Conservation (phyloP, 2,113 vertebrate species). For the Vulpes vulpes region DNA sequence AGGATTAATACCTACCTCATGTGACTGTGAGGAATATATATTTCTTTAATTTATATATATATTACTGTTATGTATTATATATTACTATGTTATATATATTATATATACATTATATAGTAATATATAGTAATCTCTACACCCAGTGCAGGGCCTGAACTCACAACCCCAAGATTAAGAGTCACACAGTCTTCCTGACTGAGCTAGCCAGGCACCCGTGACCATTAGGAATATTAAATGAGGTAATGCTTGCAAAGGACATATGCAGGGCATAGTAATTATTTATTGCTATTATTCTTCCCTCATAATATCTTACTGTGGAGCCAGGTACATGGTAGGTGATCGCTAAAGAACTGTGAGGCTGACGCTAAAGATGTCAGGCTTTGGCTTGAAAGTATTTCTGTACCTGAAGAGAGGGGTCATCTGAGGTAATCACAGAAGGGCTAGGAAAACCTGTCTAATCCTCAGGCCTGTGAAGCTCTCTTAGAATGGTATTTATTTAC, state of each 20-base stretch:
- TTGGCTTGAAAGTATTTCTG: constrained; percentile 6
- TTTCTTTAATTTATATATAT: too few relatives aligned
- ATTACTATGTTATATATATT: too few relatives aligned
- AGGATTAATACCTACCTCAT: neutral
- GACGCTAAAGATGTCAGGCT: neutral
- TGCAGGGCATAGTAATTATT: neutral
- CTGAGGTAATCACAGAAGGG: constrained; percentile 34
- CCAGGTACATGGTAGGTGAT: neutral
- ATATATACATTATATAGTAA: too few relatives aligned
- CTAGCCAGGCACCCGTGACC: neutral
- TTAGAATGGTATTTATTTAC: constrained; percentile 18
- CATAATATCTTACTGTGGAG: neutral
- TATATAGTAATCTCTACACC: neutral
- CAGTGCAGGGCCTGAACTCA: neutral
- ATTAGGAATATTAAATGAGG: neutral
- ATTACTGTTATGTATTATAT: too few relatives aligned
- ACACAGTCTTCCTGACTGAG: neutral
- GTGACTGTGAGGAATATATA: neutral
- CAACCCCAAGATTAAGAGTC: neutral
- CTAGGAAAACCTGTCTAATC: constrained; percentile 55
- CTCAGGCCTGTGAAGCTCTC: constrained; percentile 12
- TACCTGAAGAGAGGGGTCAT: neutral
- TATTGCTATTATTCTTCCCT: neutral
- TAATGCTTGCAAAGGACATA: constrained; percentile 19
- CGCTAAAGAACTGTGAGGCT: neutral